Evolutionary conservation across 53 echinoderm and acorn worm species (phyloP).

Genomic region (Patiria pectinifera): DNA sequence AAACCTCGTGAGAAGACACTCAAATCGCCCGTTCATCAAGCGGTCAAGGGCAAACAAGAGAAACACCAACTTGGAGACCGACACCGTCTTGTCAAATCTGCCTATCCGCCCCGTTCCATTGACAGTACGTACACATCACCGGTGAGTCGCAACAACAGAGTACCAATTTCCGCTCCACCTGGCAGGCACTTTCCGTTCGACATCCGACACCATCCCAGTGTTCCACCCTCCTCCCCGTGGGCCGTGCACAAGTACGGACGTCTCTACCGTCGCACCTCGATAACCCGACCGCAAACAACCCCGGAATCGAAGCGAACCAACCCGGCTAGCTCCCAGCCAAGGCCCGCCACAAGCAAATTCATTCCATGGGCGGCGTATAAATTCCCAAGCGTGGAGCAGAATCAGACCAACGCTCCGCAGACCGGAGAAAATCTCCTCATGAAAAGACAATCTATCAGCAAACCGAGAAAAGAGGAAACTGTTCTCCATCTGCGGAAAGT

Average conservation of each 20-base stretch:
- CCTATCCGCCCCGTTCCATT: neutral
- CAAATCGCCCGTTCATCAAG: neutral
- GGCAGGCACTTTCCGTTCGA: neutral
- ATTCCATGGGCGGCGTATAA: constrained; percentile 49
- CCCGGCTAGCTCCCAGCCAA: neutral
- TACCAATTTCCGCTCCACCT: neutral
- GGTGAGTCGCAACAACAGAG: neutral
- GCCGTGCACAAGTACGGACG: constrained; percentile 14
- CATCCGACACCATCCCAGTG: neutral
- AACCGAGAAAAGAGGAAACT: constrained; percentile 21
- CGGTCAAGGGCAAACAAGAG: neutral
- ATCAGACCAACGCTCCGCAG: neutral
- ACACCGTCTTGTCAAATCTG: neutral
- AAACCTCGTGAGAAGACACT: neutral
- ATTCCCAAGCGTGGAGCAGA: constrained; percentile 37
- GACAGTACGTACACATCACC: no score
- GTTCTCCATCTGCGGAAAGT: constrained; percentile 47
- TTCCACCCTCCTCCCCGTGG: constrained; percentile 17
- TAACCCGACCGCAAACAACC: constrained; percentile 22
- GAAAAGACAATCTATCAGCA: neutral
- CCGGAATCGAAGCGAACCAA: neutral
- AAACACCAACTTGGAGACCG: neutral
- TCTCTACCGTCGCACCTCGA: neutral
- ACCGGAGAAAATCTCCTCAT: neutral
- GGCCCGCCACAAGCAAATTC: neutral